Conservation (phyloP, 2,888 invertebrate species). For the Drosophila acutilabella region DNA sequence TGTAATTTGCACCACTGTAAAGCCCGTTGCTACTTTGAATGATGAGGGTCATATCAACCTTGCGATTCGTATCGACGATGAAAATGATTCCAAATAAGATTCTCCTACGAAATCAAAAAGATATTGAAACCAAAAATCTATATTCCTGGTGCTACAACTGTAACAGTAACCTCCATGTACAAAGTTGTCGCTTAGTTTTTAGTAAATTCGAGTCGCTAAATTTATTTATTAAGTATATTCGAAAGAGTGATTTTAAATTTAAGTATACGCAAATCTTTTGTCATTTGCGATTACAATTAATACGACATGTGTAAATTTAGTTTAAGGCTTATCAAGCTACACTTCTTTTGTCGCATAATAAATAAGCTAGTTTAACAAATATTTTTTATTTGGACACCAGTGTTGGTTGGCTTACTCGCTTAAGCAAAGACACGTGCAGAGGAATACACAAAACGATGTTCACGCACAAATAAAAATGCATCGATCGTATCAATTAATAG, state of each 20-base stretch:
- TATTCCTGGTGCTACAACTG: conserved; percentile 49
- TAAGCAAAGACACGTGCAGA: conserved; percentile 1
- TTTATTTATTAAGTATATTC: conserved; percentile 51
- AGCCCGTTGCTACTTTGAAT: conserved; percentile 35
- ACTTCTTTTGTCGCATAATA: conserved; percentile 36
- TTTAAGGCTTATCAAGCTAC: neutral
- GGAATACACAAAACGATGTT: no score
- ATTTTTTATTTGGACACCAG: neutral
- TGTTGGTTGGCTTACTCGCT: neutral
- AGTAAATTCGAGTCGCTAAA: conserved; percentile 48
- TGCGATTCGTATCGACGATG: conserved; percentile 83
- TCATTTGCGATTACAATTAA: conserved; percentile 22
- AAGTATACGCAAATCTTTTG: conserved; percentile 56
- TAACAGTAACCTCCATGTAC: conserved; percentile 69
- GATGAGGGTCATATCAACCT: conserved; percentile 81
- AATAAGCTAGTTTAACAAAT: conserved; percentile 20
- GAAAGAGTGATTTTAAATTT: conserved; percentile 72
- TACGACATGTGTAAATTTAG: conserved; percentile 11
- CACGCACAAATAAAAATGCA: no score
- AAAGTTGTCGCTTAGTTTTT: conserved; percentile 56
- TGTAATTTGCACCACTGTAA: conserved; percentile 42
- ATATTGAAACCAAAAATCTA: conserved; percentile 6
- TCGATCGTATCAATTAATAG: no score
- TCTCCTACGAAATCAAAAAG: neutral
- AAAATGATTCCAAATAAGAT: conserved; percentile 54